Conservation (phyloP, 1,140 invertebrate genomes). For the Spodoptera litura region DNA sequence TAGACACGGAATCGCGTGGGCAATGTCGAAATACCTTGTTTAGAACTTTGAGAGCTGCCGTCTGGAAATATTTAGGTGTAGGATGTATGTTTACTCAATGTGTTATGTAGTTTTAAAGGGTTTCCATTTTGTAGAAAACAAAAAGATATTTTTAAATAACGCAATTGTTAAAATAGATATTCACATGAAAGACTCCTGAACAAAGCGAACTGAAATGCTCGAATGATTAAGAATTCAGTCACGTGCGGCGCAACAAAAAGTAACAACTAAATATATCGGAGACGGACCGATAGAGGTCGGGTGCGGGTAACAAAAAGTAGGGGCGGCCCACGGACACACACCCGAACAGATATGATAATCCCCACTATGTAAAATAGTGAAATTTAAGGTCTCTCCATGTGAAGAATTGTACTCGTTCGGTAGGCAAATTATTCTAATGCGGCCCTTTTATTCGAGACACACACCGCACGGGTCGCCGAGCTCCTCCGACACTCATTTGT, state of each 20-base stretch:
- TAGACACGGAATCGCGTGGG: conserved; percentile 10
- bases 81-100: background rate
- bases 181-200: conserved; percentile 47
- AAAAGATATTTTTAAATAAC: background rate
- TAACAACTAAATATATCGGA: conserved; percentile 85
- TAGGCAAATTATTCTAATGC: conserved; percentile 84
- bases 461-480: conserved; percentile 70
- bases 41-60: background rate
- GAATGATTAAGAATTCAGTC: conserved; percentile 77
- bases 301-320: conserved; percentile 81
- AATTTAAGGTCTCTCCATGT: conserved; percentile 85
- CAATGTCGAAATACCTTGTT: background rate
- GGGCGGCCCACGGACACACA: conserved; percentile 66
- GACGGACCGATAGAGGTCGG: conserved; percentile 80
- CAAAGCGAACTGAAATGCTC: conserved; percentile 61
- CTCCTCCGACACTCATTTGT: conserved; percentile 81
- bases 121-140: background rate
- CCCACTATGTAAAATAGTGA: conserved; percentile 85
- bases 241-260: conserved; percentile 83
- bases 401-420: conserved; percentile 83
- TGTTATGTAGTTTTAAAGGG: background rate
- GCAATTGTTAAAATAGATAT: conserved; percentile 34
- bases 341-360: conserved; percentile 84
- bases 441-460: conserved; percentile 84
- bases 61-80: background rate